A percentile compares a stretch with the other conserved stretches of the same genome.
These are phyloP conservation scores for Ateles fusciceps DNA, from an alignment of 2,797 vertebrate species.

Conservation along the genomic window DNA sequence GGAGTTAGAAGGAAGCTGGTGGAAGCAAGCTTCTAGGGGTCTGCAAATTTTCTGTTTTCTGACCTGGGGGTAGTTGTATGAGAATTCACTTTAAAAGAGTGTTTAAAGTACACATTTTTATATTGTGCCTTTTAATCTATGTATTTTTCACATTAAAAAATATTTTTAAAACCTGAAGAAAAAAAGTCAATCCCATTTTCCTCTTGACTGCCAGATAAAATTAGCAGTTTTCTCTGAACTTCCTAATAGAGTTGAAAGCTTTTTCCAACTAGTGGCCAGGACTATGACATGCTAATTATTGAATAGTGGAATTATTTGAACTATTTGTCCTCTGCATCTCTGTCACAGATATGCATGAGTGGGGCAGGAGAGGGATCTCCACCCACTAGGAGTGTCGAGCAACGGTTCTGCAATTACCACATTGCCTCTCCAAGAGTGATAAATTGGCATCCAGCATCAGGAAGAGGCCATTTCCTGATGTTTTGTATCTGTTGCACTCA, in stretches of 20 bases:
- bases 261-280: neutral
- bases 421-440: too few species aligned
- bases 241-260: slow-evolving; percentile 5
- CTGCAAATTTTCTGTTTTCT: neutral
- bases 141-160: neutral
- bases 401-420: too few species aligned
- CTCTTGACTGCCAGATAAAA: neutral
- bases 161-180: neutral
- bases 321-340: neutral
- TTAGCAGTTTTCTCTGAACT: neutral
- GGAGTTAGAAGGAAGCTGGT: neutral
- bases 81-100: neutral
- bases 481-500: too few species aligned
- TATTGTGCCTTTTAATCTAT: neutral
- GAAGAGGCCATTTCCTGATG: too few species aligned
- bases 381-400: too few species aligned
- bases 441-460: too few species aligned
- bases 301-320: neutral
- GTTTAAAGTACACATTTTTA: neutral
- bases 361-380: too few species aligned
- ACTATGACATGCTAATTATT: neutral
- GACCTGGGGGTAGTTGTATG: neutral
- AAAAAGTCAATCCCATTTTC: slow-evolving; percentile 2
- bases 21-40: neutral
- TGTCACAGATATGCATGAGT: too few species aligned